Percentiles rank a stretch among this genome's conserved stretches.
phyloP scores from a whole-genome alignment of 2,113 vertebrate species.

The Hippoglossus stenolepis region DNA sequence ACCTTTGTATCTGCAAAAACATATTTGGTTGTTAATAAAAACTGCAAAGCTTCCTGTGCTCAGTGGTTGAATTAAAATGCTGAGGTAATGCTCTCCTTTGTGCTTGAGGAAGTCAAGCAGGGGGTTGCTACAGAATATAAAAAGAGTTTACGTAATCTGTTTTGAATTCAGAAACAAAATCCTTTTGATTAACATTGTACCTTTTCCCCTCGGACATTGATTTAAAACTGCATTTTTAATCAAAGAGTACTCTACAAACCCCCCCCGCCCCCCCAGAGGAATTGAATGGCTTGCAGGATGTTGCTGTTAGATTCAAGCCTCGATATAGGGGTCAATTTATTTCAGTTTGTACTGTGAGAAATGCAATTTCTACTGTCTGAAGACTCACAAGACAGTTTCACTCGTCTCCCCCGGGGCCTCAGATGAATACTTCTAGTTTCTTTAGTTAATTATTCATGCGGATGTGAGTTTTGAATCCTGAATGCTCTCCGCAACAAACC shows the following conservation, averaged over 20 bases:
- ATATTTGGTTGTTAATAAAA: conserved; percentile 54
- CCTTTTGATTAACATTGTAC: conserved; percentile 74
- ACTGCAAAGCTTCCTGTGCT: conserved; percentile 44
- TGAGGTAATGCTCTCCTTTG: conserved; percentile 68
- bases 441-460: conserved; percentile 83
- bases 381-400: conserved; percentile 69
- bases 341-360: conserved; percentile 54
- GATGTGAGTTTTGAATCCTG: conserved; percentile 78
- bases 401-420: conserved; percentile 72
- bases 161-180: conserved; percentile 69
- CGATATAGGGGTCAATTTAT: conserved; percentile 51
- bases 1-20: conserved; percentile 43
- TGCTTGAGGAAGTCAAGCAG: conserved; percentile 65
- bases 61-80: conserved; percentile 54
- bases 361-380: conserved; percentile 53
- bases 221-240: conserved; percentile 71
- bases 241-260: conserved; percentile 69
- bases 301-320: conserved; percentile 50
- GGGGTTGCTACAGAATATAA: conserved; percentile 65
- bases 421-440: conserved; percentile 73
- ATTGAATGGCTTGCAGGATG: conserved; percentile 47
- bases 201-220: conserved; percentile 56
- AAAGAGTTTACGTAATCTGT: conserved; percentile 73
- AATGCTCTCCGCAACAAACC: conserved; percentile 60
- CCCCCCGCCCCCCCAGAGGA: conserved; percentile 26